Base-by-base conservation (phyloP, 2,888 invertebrate species). In the Amblyjoppa proteus region DNA sequence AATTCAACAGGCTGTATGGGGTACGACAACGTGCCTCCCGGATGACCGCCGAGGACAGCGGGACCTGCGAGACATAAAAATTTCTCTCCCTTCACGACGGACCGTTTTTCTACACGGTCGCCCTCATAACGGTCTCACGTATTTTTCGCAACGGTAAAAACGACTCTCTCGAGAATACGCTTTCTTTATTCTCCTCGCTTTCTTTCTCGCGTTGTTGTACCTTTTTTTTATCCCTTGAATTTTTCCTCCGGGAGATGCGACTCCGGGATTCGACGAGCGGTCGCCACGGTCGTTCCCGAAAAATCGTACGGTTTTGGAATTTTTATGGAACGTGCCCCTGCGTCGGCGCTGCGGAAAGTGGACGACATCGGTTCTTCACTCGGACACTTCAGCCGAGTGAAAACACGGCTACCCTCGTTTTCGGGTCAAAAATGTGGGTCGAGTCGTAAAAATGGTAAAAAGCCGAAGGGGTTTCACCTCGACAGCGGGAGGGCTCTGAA, bases 251-350 rank as follows among this genome's bases (percentile, higher is more conserved):
- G 16, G 34, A 64, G 25, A 61, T 20, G 20, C 9, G 28, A 16
- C 45, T 49, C 53, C 68, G 51, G 53, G n/a, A 38, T 49, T 80
- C 45, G 74, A 61, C 20, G 76, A 83, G 20, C 34, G 16, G 20
- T 41, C 53, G 68, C 70, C 34, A 38, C 53, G 68, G 73, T 85
- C 80, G 51, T 70, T 49, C 38, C 56, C 45, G 61, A 84, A 85
- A 49, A 74, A 87, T 85, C 86, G 56, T 89, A 90, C 88, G 87
- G 87, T 83, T 86, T 84, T 82, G 49, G 84, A 84, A 89, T 90
- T 90, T 91, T 91, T 91, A 91, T 90, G 91, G 86, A 88, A 73
- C 87, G 83, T 69, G 80, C 66, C 75, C 34, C 75, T 28, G 6
- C 9, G 51, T 68, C 61, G 49, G 41, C 77, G 34, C 38, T 61